Evolutionary conservation across 2,113 vertebrate species (phyloP), one percentile per base, ranked within the genome.

Genomic region (Carassius carassius): DNA sequence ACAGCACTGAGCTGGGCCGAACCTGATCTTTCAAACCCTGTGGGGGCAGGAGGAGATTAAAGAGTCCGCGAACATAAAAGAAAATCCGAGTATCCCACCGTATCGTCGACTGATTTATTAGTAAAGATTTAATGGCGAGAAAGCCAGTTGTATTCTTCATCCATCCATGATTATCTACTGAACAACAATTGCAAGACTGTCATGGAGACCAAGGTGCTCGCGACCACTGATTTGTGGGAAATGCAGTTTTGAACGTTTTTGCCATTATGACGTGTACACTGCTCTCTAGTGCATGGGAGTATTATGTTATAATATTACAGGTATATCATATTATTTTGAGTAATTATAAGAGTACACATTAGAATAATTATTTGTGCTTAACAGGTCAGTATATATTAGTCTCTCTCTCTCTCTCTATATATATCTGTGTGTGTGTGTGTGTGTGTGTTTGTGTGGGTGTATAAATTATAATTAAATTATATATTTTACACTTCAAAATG

Each of bases 121-220:
- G 37, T 7, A 74, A 35, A 8, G 12, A 14, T 63, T 77, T 5
- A n/a, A 41, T 78, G 51, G 23, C 56, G 14, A 37, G 17, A 16
- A 60, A 75, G 47, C 23, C 86, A 86, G 23, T 69, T 32, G 41
- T 51, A 81, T 29, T 32, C 79, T 81, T 65, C 41, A 81, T 69
- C 79, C 62, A 81, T 69, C 62, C 63, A 81, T 51, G 44, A 81
- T 81, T 67, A 81, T 81, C 23, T 51, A 84, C 88, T 89, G 84
- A 87, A 89, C 88, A 92, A 94, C 92, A 93, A 92, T 89, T 90
- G 89, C 83, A 83, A 85, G 84, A 93, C 89, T 94, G 92, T 93
- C 94, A 95, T 95, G 93, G 94, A 94, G 89, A 95, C 93, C 85
- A 78, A 85, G 85, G 58, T 44, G 83, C 32, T 51, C 51, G 1